Conservation (phyloP, 2,797 vertebrate species). For the Girardinus metallicus region DNA sequence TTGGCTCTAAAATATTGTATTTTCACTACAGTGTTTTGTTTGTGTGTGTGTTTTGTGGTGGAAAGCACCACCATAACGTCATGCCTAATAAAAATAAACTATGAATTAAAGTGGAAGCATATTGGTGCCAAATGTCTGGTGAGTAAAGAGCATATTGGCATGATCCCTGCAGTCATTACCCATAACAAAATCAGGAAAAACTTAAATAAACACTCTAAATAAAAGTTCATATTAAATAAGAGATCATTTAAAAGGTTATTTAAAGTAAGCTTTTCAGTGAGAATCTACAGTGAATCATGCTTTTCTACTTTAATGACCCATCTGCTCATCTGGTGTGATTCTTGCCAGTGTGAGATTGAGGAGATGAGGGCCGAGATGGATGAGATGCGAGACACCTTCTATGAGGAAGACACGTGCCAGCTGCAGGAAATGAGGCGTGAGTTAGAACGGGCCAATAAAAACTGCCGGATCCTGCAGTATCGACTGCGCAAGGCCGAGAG, state of each 20-base stretch:
- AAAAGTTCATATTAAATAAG: not conserved
- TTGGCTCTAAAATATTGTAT: not conserved
- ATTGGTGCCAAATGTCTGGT: not conserved
- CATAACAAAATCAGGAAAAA: not conserved
- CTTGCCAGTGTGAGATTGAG: slow-evolving; percentile 89
- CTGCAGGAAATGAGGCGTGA: slow-evolving; percentile 98
- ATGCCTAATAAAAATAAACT: not conserved
- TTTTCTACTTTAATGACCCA: not conserved
- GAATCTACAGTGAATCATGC: not conserved
- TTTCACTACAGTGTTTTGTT: too few species aligned
- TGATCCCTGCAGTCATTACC: not conserved
- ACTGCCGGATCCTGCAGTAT: slow-evolving; percentile 98
- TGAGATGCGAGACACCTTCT: slow-evolving; percentile 98
- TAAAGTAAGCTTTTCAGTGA: not conserved
- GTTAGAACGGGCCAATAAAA: slow-evolving; percentile 97
- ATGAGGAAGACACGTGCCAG: slow-evolving; percentile 96
- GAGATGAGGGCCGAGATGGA: slow-evolving; percentile 98
- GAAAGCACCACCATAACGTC: not conserved
- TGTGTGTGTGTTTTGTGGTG: too few species aligned
- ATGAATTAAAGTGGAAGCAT: not conserved
- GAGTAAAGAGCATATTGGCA: not conserved
- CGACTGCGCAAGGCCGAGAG: slow-evolving; percentile 96
- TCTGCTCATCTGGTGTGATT: slow-evolving; percentile 1
- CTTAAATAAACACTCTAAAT: not conserved
- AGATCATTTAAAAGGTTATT: not conserved